phyloP scores from a whole-genome alignment of 1,140 invertebrate species.

The Helicoverpa armigera region DNA sequence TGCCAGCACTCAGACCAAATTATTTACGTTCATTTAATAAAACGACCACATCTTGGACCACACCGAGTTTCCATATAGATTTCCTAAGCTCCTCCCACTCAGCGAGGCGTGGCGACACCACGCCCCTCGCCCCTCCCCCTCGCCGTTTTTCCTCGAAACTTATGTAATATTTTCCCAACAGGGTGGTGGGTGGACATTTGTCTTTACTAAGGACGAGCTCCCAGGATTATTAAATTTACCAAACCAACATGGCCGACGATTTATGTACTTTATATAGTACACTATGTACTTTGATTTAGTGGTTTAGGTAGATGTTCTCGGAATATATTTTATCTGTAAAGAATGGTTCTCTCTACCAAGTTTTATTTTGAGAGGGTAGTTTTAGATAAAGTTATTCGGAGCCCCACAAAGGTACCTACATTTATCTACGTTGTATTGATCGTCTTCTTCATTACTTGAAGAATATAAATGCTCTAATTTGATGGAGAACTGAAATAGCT shows the following conservation, averaged over 20 bases:
- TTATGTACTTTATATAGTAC: slow-evolving; percentile 48
- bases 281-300: slow-evolving; percentile 50
- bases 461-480: neutral
- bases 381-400: neutral
- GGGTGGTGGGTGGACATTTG: slow-evolving; percentile 69
- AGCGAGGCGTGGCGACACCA: slow-evolving; percentile 57
- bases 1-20: slow-evolving; percentile 45
- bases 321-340: slow-evolving; percentile 40
- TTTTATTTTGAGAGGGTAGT: slow-evolving; percentile 20
- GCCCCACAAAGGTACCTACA: neutral
- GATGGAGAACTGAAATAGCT: too few species aligned
- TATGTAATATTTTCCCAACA: slow-evolving; percentile 64
- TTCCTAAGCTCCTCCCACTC: slow-evolving; percentile 56
- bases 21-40: slow-evolving; percentile 48
- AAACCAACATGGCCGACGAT: slow-evolving; percentile 67
- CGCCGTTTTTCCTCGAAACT: slow-evolving; percentile 54
- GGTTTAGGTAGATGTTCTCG: slow-evolving; percentile 37
- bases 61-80: slow-evolving; percentile 5
- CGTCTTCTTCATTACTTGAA: neutral
- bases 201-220: slow-evolving; percentile 56
- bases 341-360: slow-evolving; percentile 7
- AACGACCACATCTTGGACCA: slow-evolving; percentile 22
- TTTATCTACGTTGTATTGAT: neutral
- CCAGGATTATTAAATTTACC: slow-evolving; percentile 74
- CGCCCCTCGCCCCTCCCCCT: slow-evolving; percentile 56